Percentiles rank a stretch among this genome's conserved stretches.
Evolutionary conservation across 2,888 invertebrate genomes (phyloP).

Genomic region (Hipparchia sbordonii): DNA sequence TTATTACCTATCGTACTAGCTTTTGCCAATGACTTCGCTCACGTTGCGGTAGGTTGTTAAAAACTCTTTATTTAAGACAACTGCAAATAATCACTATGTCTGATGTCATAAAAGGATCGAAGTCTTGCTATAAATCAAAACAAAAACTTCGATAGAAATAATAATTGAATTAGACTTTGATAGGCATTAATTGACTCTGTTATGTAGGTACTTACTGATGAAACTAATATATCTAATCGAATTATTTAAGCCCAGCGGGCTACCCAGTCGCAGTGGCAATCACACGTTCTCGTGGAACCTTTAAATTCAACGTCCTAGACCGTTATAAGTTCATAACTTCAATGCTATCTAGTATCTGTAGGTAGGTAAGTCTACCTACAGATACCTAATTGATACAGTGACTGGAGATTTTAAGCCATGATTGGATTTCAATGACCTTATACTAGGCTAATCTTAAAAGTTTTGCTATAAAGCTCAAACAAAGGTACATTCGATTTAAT

Average conservation of each 20-base stretch:
- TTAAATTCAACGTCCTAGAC: not conserved
- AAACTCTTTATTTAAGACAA: too few relatives aligned
- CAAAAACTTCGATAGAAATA: not conserved
- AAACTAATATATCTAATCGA: too few relatives aligned
- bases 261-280: not conserved
- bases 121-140: too few relatives aligned
- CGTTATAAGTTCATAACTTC: slow-evolving; percentile 5
- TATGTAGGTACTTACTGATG: too few relatives aligned
- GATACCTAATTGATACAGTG: not conserved
- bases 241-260: too few relatives aligned
- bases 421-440: not conserved
- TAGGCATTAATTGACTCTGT: too few relatives aligned
- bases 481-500: too few relatives aligned
- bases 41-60: too few relatives aligned
- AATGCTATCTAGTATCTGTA: not conserved
- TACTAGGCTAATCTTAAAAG: not conserved
- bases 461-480: not conserved
- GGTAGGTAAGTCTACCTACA: too few relatives aligned
- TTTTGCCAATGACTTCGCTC: too few relatives aligned
- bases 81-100: too few relatives aligned
- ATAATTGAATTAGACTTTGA: not conserved
- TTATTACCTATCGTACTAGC: not conserved
- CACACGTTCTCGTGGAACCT: not conserved
- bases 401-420: not conserved
- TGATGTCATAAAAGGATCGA: not conserved